phyloP scores from a whole-genome alignment of 2,113 vertebrate genomes.

The Engraulis encrasicolus region DNA sequence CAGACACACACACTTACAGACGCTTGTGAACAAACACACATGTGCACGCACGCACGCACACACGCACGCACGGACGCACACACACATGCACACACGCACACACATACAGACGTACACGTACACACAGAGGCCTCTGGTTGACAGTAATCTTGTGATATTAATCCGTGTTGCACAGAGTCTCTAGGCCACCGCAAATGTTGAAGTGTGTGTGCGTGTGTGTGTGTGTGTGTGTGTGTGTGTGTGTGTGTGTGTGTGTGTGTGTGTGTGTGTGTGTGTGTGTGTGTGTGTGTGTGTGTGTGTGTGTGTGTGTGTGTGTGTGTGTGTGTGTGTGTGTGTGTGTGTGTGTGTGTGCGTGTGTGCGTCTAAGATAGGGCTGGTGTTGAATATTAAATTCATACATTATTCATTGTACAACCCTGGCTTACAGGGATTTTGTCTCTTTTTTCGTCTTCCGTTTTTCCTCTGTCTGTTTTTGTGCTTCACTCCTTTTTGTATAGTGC shows the following conservation, averaged over 20 bases:
- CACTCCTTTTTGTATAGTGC: slow-evolving; percentile 26
- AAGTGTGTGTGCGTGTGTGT: too few species aligned
- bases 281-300: background rate
- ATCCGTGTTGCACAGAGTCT: slow-evolving; percentile 52
- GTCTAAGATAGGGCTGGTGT: slow-evolving; percentile 43
- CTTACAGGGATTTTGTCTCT: slow-evolving; percentile 49
- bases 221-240: too few species aligned
- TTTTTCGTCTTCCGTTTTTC: slow-evolving; percentile 13
- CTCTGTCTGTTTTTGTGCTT: background rate
- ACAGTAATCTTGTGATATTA: slow-evolving; percentile 59
- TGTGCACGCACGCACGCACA: background rate
- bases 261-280: too few species aligned
- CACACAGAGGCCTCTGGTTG: slow-evolving; percentile 35
- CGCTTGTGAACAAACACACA: background rate
- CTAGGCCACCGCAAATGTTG: slow-evolving; percentile 17
- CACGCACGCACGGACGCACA: background rate
- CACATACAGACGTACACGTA: slow-evolving; percentile 9
- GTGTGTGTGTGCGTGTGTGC: background rate
- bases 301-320: too few species aligned
- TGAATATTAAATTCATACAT: slow-evolving; percentile 59
- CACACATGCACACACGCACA: background rate
- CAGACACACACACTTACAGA: background rate
- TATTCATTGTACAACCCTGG: slow-evolving; percentile 56
- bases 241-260: too few species aligned
- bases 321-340: too few species aligned